Conservation (phyloP, 2,888 invertebrate genomes). For the Diarsia brunnea region DNA sequence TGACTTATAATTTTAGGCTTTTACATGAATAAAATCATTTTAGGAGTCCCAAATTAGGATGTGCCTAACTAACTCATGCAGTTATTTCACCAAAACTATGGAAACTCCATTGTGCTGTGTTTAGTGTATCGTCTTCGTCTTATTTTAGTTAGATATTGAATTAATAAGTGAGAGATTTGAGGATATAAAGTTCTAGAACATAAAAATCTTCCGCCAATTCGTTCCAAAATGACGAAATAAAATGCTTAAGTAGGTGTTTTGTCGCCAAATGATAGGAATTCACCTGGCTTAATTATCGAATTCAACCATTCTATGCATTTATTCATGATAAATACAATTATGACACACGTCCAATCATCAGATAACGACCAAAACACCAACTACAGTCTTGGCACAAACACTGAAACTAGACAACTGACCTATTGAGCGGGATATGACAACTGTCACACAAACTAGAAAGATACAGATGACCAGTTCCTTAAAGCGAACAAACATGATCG, state of each 20-base stretch:
- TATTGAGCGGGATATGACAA: constrained; percentile 66
- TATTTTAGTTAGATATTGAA: too few relatives aligned
- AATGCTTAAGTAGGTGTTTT: not conserved
- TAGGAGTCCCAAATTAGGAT: too few relatives aligned
- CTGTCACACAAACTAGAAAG: not conserved
- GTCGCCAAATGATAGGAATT: not conserved
- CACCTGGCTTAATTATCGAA: not conserved
- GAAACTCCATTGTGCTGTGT: too few relatives aligned
- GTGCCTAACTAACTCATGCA: too few relatives aligned
- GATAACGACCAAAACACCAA: constrained; percentile 15
- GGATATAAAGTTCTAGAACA: too few relatives aligned
- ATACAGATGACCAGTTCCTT: not conserved
- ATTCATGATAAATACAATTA: not conserved
- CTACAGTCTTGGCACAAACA: constrained; percentile 50
- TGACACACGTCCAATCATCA: constrained; percentile 13
- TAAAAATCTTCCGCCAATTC: too few relatives aligned
- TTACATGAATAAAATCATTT: too few relatives aligned
- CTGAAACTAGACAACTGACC: constrained; percentile 69
- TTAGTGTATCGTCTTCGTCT: too few relatives aligned
- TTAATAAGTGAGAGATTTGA: too few relatives aligned
- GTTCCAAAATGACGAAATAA: too few relatives aligned
- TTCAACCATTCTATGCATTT: not conserved
- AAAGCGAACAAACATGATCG: not conserved
- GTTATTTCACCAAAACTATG: too few relatives aligned
- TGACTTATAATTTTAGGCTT: too few relatives aligned